Evolutionary conservation across 2,888 invertebrate species (phyloP), one percentile per base, ranked within the genome.

Genomic region (Furcula furcula): DNA sequence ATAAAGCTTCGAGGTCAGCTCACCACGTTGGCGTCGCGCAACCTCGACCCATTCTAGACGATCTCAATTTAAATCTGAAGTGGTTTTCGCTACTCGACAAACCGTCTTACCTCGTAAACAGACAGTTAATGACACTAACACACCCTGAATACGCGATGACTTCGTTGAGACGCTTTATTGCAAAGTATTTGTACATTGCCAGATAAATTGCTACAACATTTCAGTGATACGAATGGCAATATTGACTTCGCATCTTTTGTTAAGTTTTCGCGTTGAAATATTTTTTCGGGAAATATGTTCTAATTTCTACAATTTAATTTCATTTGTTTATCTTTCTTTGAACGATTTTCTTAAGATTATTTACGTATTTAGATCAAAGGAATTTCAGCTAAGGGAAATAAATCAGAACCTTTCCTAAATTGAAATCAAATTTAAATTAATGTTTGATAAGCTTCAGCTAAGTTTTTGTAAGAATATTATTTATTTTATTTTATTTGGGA

Each of bases 51-150:
- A 67, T 76, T 68, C 50, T 55, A 62, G 65, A 59, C 71, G 72
- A 78, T 82, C 80, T 84, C 74, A 79, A 84, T 80, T 78, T 76
- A 76, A 72, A 62, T 68, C 64, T 73, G 70, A 64, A 82, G 76
- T 70, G 76, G 71, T 78, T 79, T 76, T 75, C 66, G 69, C 74
- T 74, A 72, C 73, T 77, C 76, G 70, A 64, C 63, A 66, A n/a
- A 73, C 57, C 56, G 65, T 62, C 65, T 49, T 64, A 53, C 55
- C 20, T 41, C 57, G 46, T 64, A 80, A 76, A 80, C 82, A 81
- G 75, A 71, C 66, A 76, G 67, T 75, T 82, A 84, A 83, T 79
- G 81, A 80, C 65, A 68, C 69, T 64, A 50, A 64, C 65, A 62
- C 63, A 70, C 67, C 35, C 57, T 76, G 78, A 80, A 79, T 78